Percentiles rank a stretch among this genome's conserved stretches.
Conservation (phyloP, 2,797 vertebrate genomes). For the Potorous gilbertii region DNA sequence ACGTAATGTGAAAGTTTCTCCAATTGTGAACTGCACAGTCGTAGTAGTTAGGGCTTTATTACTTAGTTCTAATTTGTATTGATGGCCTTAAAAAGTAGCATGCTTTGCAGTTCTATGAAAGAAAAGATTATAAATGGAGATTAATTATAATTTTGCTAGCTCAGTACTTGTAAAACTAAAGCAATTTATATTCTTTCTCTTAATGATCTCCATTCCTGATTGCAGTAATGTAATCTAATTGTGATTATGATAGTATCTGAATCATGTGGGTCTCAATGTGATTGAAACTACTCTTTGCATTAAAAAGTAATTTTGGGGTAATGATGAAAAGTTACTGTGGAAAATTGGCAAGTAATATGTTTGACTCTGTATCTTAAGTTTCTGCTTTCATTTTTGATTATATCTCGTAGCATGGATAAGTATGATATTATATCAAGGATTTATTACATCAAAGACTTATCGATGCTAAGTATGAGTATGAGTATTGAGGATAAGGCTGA, state of each 20-base stretch:
- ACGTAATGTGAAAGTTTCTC: conserved; percentile 85
- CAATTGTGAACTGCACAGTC: conserved; percentile 80
- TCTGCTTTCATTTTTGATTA: conserved; percentile 93
- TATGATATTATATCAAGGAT: conserved; percentile 87
- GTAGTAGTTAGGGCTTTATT: conserved; percentile 90
- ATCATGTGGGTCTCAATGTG: conserved; percentile 99
- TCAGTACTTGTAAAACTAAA: conserved; percentile 99
- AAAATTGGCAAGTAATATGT: conserved; percentile 99
- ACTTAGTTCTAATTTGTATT: conserved; percentile 98
- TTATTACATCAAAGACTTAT: conserved; percentile 88
- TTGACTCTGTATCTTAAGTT: conserved; percentile 94
- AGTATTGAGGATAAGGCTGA: conserved; percentile 81
- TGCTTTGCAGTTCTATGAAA: conserved; percentile 97
- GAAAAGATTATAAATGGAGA: conserved; percentile 99
- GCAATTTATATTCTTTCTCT: conserved; percentile 99
- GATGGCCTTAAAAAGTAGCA: conserved; percentile 96
- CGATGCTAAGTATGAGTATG: conserved; percentile 82
- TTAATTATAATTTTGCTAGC: conserved; percentile 99
- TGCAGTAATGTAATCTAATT: conserved; percentile 99
- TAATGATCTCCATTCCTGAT: conserved; percentile 99
- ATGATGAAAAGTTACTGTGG: conserved; percentile 99
- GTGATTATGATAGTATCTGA: conserved; percentile 99
- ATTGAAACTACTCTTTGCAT: conserved; percentile 99
- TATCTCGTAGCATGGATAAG: conserved; percentile 87
- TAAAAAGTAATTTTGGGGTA: conserved; percentile 99